A percentile compares a stretch with the other conserved stretches of the same genome.
These are phyloP conservation scores for Syngnathoides biaculeatus DNA, from an alignment of 2,113 vertebrate genomes.

Conservation along the genomic window DNA sequence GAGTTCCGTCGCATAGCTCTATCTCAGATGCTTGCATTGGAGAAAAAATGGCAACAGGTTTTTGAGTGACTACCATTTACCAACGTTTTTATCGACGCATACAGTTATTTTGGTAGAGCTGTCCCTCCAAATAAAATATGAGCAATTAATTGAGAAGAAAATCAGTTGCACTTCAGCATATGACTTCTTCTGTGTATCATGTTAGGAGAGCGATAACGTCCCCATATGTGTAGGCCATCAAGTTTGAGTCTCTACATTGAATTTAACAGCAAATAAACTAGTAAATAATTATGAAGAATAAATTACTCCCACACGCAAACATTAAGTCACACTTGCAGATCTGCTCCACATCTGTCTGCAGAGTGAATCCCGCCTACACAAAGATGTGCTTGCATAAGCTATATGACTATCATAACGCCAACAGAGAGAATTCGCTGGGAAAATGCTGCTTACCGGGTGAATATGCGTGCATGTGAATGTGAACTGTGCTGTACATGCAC, in stretches of 20 bases:
- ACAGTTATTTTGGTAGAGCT: neutral
- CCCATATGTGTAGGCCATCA: constrained; percentile 20
- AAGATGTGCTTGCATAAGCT: constrained; percentile 5
- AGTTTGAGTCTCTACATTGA: constrained; percentile 15
- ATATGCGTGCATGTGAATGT: neutral
- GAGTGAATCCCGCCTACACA: constrained; percentile 26
- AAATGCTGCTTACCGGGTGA: neutral
- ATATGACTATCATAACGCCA: neutral
- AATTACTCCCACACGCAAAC: constrained; percentile 52
- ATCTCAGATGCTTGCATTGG: no score
- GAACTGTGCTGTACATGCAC: neutral
- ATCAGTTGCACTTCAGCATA: constrained; percentile 6
- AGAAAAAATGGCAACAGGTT: no score
- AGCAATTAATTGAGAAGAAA: constrained; percentile 5
- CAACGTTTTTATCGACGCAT: neutral
- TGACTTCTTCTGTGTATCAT: constrained; percentile 8
- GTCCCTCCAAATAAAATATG: neutral
- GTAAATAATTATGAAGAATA: constrained; percentile 51
- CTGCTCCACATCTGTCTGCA: constrained; percentile 20
- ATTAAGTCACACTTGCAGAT: constrained; percentile 14
- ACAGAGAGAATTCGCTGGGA: neutral
- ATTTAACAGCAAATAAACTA: constrained; percentile 52
- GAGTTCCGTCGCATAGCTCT: no score
- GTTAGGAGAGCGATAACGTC: constrained; percentile 25
- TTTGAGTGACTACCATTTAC: no score